Evolutionary conservation across 2,888 invertebrate species (phyloP).

Genomic region (Altica lythri): DNA sequence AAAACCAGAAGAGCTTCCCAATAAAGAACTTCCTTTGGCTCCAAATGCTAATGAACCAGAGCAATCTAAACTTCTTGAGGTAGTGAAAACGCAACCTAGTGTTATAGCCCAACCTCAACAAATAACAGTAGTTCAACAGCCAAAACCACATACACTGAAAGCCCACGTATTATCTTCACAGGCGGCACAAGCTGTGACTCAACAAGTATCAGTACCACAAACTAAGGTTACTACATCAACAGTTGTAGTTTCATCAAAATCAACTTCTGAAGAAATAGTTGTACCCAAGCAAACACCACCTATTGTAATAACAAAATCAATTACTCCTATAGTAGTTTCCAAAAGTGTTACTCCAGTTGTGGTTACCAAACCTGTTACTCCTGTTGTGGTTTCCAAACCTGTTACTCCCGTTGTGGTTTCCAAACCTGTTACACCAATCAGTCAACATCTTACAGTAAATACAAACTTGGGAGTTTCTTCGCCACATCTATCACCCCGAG

Average conservation of each 20-base stretch:
- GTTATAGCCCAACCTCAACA: slow-evolving; percentile 40
- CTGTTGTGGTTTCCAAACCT: slow-evolving; percentile 24
- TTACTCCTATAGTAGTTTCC: slow-evolving; percentile 16
- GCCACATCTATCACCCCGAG: slow-evolving; percentile 50
- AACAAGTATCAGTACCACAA: slow-evolving; percentile 32
- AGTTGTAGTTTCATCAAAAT: slow-evolving; percentile 11
- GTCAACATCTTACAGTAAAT: slow-evolving; percentile 51
- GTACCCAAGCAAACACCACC: slow-evolving; percentile 30
- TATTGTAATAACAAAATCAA: no score
- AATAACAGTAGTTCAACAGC: slow-evolving; percentile 41
- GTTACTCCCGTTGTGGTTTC: slow-evolving; percentile 25
- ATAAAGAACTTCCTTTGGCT: background rate
- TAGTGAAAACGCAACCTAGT: slow-evolving; percentile 30
- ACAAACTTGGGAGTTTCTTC: slow-evolving; percentile 47
- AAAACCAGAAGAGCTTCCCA: background rate
- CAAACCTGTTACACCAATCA: slow-evolving; percentile 44
- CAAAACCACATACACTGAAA: slow-evolving; percentile 64
- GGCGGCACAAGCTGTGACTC: slow-evolving; percentile 51
- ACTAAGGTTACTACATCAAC: slow-evolving; percentile 13
- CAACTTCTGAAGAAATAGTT: slow-evolving; percentile 11
- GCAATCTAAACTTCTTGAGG: slow-evolving; percentile 9
- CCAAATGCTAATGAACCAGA: background rate
- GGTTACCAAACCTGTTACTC: slow-evolving; percentile 26
- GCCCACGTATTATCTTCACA: slow-evolving; percentile 66
- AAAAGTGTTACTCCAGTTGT: slow-evolving; percentile 21